These are phyloP conservation scores for Sweltsa coloradensis DNA, from an alignment of 1,140 invertebrate species.

Conservation along the genomic window DNA sequence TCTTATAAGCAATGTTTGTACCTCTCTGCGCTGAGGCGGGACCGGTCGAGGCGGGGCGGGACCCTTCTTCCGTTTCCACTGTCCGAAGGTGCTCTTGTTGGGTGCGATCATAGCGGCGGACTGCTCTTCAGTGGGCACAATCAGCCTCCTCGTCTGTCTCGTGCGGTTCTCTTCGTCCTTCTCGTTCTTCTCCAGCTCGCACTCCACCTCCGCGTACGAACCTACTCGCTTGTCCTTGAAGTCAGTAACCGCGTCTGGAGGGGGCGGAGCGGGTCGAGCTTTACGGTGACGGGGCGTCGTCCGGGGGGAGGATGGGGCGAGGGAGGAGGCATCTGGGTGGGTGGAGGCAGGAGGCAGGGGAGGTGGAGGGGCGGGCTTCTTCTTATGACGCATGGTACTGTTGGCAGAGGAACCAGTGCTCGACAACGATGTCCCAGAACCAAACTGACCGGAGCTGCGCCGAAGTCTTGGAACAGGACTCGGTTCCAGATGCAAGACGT, in stretches of 20 bases:
- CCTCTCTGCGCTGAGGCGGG: slow-evolving; percentile 46
- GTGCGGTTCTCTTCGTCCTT: slow-evolving; percentile 45
- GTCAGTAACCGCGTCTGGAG: slow-evolving; percentile 24
- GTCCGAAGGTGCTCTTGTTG: slow-evolving; percentile 48
- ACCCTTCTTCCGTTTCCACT: slow-evolving; percentile 64
- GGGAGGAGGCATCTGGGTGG: slow-evolving; percentile 11
- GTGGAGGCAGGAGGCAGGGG: slow-evolving; percentile 28
- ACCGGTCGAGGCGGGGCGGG: slow-evolving; percentile 67
- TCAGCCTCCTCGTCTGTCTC: slow-evolving; percentile 24
- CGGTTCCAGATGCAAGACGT: slow-evolving; percentile 33
- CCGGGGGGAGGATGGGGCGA: slow-evolving; percentile 23
- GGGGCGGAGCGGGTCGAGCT: slow-evolving; percentile 39
- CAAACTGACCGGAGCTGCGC: slow-evolving; percentile 12
- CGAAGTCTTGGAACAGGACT: slow-evolving; percentile 19
- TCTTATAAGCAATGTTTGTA: too few species aligned
- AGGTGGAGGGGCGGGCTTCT: slow-evolving; percentile 54
- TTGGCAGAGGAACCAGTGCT: slow-evolving; percentile 31
- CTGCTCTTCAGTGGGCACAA: background rate
- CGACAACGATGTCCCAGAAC: slow-evolving; percentile 25
- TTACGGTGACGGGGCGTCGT: slow-evolving; percentile 32
- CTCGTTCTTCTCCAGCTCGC: slow-evolving; percentile 38
- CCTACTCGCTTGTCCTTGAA: slow-evolving; percentile 3
- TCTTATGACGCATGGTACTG: slow-evolving; percentile 35
- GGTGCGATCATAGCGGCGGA: slow-evolving; percentile 19
- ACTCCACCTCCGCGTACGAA: slow-evolving; percentile 20